Evolutionary conservation across 2,888 invertebrate species (phyloP).

Genomic region (Anticlea derivata): DNA sequence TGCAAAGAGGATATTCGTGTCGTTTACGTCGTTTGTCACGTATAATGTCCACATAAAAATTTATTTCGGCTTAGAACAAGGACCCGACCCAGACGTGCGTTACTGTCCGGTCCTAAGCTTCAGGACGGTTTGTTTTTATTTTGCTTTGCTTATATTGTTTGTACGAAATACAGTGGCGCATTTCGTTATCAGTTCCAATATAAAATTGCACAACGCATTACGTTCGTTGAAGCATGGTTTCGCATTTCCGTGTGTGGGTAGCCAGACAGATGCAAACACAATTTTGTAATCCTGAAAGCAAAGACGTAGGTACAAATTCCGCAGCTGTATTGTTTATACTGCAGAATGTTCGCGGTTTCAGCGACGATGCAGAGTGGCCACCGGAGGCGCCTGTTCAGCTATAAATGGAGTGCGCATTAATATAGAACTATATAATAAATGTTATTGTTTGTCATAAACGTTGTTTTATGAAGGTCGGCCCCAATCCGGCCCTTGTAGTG

Average conservation of each 20-base stretch:
- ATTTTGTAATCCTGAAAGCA: conserved; percentile 22
- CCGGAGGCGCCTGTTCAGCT: conserved; percentile 66
- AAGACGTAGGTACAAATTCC: conserved; percentile 4
- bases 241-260: conserved; percentile 4
- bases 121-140: conserved; percentile 48
- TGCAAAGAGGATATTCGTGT: conserved; percentile 62
- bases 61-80: conserved; percentile 65
- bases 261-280: conserved; percentile 13
- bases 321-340: conserved; percentile 5
- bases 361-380: conserved; percentile 59
- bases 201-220: conserved; percentile 4
- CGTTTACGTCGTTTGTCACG: conserved; percentile 68
- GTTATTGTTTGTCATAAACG: conserved; percentile 81
- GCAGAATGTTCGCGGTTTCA: conserved; percentile 53
- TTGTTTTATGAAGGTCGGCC: conserved; percentile 76
- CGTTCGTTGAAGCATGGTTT: conserved; percentile 2
- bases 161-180: not conserved
- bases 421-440: conserved; percentile 79
- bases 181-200: not conserved
- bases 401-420: conserved; percentile 77
- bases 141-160: conserved; percentile 13
- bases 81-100: conserved; percentile 54
- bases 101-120: conserved; percentile 57
- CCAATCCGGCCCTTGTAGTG: conserved; percentile 55
- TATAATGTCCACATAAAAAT: conserved; percentile 73